These are phyloP conservation scores for Drosophila subquinaria DNA, from an alignment of 2,888 invertebrate species.

Conservation along the genomic window DNA sequence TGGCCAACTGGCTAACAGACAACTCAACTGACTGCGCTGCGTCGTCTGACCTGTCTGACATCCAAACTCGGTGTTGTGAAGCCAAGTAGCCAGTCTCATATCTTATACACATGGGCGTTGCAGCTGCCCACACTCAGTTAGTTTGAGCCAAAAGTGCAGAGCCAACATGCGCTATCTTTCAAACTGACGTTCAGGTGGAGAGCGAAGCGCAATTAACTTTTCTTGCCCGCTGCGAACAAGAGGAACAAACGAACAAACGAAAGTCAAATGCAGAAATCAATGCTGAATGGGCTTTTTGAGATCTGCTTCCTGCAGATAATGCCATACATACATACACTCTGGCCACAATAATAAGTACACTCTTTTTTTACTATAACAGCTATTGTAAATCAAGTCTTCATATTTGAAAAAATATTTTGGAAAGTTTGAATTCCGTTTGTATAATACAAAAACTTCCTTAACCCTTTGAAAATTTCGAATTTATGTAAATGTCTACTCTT, in stretches of 20 bases:
- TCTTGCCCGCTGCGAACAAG: background rate
- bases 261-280: slow-evolving; percentile 27
- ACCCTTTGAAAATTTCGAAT: too few relatives aligned
- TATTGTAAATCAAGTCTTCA: too few relatives aligned
- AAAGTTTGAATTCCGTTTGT: too few relatives aligned
- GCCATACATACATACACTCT: background rate
- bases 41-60: slow-evolving; percentile 2
- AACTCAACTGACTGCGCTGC: slow-evolving; percentile 13
- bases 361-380: too few relatives aligned
- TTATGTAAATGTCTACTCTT: too few relatives aligned
- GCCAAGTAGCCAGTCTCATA: slow-evolving; percentile 21
- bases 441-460: too few relatives aligned
- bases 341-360: too few relatives aligned
- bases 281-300: slow-evolving; percentile 34
- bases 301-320: slow-evolving; percentile 40
- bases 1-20: slow-evolving; percentile 16
- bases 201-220: slow-evolving; percentile 59
- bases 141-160: slow-evolving; percentile 21
- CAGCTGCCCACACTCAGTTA: slow-evolving; percentile 37
- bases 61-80: slow-evolving; percentile 41
- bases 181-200: slow-evolving; percentile 60
- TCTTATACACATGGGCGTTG: slow-evolving; percentile 37
- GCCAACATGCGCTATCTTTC: slow-evolving; percentile 44
- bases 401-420: too few relatives aligned
- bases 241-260: slow-evolving; percentile 11